Evolutionary conservation across 2,888 invertebrate species (phyloP), one percentile per base, ranked within the genome.

Genomic region (Netelia melanura): DNA sequence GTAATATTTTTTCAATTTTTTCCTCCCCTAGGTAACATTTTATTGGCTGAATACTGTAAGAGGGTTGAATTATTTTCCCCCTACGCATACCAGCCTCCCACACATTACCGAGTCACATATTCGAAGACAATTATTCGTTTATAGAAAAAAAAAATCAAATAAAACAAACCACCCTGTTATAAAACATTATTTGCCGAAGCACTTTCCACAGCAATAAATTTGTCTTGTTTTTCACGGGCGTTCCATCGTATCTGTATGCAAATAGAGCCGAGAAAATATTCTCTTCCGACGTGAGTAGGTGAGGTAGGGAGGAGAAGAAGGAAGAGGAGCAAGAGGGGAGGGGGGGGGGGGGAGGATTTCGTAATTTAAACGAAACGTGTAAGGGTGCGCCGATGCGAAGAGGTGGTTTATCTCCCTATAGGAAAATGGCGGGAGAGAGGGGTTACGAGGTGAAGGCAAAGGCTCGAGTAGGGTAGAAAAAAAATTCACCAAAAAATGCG

Each of bases 221-320:
- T 85, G 85, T 83, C 85, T 80, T 85, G 85, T 85, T 85, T 85
- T 83, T 80, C 85, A 74, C 76, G 67, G 65, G 74, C 78, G 82
- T 75, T 79, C 83, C 83, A 86, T 90, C 91, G 91, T 91, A 92
- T 92, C 92, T 92, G 91, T 92, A 92, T 92, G 92, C 91, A 92
- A 92, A 92, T 92, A 90, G 90, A 90, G 88, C 86, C 81, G 85
- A 86, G 85, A 87, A 86, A 88, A 89, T 89, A 88, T 89, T 88
- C 87, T 88, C 87, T 89, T 88, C 85, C 86, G 85, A 79, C 62
- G 67, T 72, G 74, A 74, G 74, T 76, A 76, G 70, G 83, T 75
- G 84, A 83, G 83, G 81, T 88, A 87, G 87, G 65, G 72, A 80
- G 62, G 72, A 44, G 38, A 72, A 48, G 72, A 65, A 67, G 70